Evolutionary conservation across 2,113 vertebrate species (phyloP).

Genomic region (Climacteris rufus): DNA sequence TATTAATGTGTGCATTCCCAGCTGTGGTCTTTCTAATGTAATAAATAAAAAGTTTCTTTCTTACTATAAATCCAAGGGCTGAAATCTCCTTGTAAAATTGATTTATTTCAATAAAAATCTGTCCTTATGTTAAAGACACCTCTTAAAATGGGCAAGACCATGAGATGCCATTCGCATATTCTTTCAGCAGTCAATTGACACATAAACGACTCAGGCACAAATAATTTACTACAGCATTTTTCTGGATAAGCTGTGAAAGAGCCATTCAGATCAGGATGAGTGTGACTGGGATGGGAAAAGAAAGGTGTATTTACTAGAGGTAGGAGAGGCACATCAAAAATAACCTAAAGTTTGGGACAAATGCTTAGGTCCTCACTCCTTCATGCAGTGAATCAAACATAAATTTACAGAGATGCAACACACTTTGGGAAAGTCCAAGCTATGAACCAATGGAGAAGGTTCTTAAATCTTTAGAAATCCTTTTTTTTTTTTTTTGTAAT

Average conservation of each 20-base stretch:
- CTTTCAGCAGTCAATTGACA: background rate
- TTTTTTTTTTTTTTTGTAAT: background rate
- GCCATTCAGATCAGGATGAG: background rate
- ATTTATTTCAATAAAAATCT: constrained; percentile 35
- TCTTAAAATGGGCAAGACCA: background rate
- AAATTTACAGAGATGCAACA: background rate
- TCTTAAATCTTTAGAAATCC: background rate
- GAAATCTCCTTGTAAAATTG: constrained; percentile 39
- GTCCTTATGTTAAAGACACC: background rate
- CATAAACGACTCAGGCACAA: background rate
- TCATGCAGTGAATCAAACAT: background rate
- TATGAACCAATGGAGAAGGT: background rate
- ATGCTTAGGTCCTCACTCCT: background rate
- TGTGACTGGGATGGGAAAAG: background rate
- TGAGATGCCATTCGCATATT: background rate
- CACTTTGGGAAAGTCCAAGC: background rate
- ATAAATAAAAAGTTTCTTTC: constrained; percentile 39
- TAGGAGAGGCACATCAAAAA: background rate
- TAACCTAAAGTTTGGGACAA: background rate
- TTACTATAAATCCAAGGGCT: background rate
- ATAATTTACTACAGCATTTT: background rate
- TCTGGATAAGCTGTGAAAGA: background rate
- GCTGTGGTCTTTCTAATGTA: constrained; percentile 33
- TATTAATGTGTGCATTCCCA: constrained; percentile 51
- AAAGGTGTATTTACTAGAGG: background rate